Base-by-base conservation (phyloP, 64 coral and sea anemone genomes). In the Hydrozoanthus tunicans region DNA sequence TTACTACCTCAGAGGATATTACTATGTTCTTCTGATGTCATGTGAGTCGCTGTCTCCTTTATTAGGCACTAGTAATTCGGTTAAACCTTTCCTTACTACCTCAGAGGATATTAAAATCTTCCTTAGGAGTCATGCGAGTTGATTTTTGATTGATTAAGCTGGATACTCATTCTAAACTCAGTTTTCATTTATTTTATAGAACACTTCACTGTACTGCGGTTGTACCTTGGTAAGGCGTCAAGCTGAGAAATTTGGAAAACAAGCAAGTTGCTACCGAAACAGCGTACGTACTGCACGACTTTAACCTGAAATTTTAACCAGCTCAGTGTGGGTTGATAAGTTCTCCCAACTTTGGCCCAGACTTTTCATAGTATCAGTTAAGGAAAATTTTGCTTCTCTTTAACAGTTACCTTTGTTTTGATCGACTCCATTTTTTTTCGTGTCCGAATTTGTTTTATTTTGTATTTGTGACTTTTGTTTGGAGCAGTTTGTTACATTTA, bases 41-140 rank as follows among this genome's bases (percentile, higher is more conserved):
- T 52, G 97, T 99, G 51, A 96, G 91, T 92, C 51, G 4, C 64
- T 65, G 14, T 17, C 2, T 11, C 17, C 17, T 15, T 66, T 9
- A 15, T 13, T 11, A 66, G 64, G 13, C 12, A 9, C 77, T 54
- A 64, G n/a, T 59, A 57, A 32, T 27, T 60, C 81, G 5, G 91
- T 64, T n/a, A 98, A 92, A 85, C 77, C 92, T 3, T 77, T 52
- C 1, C 4, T 99, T 58, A 93, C 79, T 25, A 92, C 97, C 43
- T 55, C 92, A n/a, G 92, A 99, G 4, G 90, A 79, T 17, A 74
- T 99, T 17, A 90, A 78, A 52, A 54, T 63, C 7, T 99, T 90
- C 64, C 91, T 99, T 6, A 99, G 66, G 51, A 94, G 78, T 66
- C 90, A 94, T 51, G 97, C 96, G 51, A 96, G 91, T 92, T 51